Percentiles rank a stretch among this genome's conserved stretches.
Evolutionary conservation across 2,888 invertebrate genomes (phyloP).

Genomic region (Cheilosia vulpina): DNA sequence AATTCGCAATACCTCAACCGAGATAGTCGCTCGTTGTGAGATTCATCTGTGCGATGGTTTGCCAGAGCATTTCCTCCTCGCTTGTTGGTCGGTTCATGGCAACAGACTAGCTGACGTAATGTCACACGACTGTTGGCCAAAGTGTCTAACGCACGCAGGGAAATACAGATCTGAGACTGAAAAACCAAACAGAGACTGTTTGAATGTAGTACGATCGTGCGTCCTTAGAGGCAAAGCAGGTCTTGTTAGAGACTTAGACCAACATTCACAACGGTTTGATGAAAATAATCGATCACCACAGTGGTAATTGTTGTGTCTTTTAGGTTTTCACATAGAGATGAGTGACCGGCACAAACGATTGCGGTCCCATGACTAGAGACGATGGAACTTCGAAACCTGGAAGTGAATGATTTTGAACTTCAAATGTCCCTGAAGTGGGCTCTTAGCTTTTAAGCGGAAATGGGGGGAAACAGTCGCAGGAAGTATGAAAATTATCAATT

Average conservation of each 20-base stretch:
- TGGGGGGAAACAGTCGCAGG: too few relatives aligned
- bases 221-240: slow-evolving; percentile 23
- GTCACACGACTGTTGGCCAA: slow-evolving; percentile 3
- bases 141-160: not conserved
- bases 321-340: not conserved
- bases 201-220: not conserved
- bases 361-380: too few relatives aligned
- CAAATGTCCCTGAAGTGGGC: too few relatives aligned
- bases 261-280: not conserved
- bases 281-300: not conserved
- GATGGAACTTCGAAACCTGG: too few relatives aligned
- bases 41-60: slow-evolving; percentile 7
- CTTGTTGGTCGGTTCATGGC: not conserved
- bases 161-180: not conserved
- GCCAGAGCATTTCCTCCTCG: slow-evolving; percentile 1
- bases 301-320: not conserved
- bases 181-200: not conserved
- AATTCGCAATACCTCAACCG: slow-evolving; percentile 1
- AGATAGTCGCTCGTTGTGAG: not conserved
- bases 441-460: too few relatives aligned
- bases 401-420: too few relatives aligned
- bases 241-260: slow-evolving; percentile 2
- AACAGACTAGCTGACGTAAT: slow-evolving; percentile 5
- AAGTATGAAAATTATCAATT: too few relatives aligned
- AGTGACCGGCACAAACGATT: not conserved